Conservation (phyloP, 2,888 invertebrate species). For the Eupithecia pulchellata region DNA sequence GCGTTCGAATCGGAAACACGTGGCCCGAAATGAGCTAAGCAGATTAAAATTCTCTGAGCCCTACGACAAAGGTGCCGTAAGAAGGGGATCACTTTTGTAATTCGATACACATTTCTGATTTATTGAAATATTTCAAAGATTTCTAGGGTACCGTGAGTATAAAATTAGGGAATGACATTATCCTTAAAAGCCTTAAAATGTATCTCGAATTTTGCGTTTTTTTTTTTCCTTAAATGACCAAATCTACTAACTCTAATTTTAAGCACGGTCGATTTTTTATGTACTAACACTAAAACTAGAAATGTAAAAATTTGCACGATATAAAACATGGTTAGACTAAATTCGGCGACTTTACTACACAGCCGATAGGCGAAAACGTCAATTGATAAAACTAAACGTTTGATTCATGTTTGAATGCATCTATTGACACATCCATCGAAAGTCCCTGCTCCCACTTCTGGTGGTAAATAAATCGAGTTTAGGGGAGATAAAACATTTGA, state of each 20-base stretch:
- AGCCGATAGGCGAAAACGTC: neutral
- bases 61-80: slow-evolving; percentile 60
- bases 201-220: neutral
- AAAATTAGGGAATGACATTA: neutral
- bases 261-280: neutral
- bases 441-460: slow-evolving; percentile 38
- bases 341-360: neutral
- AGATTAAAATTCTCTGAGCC: slow-evolving; percentile 72
- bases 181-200: too few relatives aligned
- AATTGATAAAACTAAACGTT: neutral
- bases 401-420: neutral
- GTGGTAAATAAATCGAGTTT: slow-evolving; percentile 74
- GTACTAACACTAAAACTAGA: neutral
- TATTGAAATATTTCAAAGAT: slow-evolving; percentile 81
- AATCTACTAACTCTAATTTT: neutral
- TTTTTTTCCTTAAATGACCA: neutral
- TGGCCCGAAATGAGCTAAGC: slow-evolving; percentile 64
- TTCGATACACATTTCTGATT: slow-evolving; percentile 82
- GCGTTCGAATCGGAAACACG: slow-evolving; percentile 58
- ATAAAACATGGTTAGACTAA: neutral
- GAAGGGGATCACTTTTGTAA: slow-evolving; percentile 70
- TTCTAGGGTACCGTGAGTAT: slow-evolving; percentile 44
- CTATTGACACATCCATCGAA: neutral
- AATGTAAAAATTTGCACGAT: neutral
- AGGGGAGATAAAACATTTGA: slow-evolving; percentile 79